These are phyloP conservation scores for Chironomus tentans DNA, from an alignment of 2,888 invertebrate species.

Conservation along the genomic window DNA sequence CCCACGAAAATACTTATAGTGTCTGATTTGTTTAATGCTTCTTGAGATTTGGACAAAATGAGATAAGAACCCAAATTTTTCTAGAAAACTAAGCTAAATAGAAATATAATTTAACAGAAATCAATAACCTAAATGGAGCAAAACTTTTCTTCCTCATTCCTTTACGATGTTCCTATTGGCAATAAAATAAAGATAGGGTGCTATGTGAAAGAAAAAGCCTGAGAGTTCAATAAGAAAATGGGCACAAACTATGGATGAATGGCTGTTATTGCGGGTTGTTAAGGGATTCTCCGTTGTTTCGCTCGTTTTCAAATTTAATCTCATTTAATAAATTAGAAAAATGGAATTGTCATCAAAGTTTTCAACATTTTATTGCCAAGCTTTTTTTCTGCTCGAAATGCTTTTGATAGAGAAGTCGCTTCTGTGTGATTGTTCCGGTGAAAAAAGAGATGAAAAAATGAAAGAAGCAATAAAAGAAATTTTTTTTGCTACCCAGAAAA, in stretches of 20 bases:
- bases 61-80: not conserved
- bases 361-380: not conserved
- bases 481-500: not conserved
- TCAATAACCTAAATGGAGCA: constrained; percentile 13
- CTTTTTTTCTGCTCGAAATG: not conserved
- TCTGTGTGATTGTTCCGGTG: not conserved
- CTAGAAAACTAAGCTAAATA: too few species aligned
- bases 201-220: not conserved
- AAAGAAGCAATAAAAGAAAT: not conserved
- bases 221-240: not conserved
- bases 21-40: too few species aligned
- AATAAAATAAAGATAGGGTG: not conserved
- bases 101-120: not conserved
- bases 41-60: not conserved
- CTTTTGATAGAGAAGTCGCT: not conserved
- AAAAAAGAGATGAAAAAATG: not conserved
- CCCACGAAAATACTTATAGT: too few species aligned
- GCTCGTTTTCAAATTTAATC: not conserved
- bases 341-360: not conserved
- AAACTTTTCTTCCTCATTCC: not conserved
- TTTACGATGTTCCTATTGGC: not conserved
- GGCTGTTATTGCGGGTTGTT: not conserved
- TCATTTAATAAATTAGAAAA: not conserved
- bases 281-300: not conserved
- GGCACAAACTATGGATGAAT: not conserved